Base-by-base conservation (phyloP, 2,797 vertebrate genomes). In the Avahi laniger region DNA sequence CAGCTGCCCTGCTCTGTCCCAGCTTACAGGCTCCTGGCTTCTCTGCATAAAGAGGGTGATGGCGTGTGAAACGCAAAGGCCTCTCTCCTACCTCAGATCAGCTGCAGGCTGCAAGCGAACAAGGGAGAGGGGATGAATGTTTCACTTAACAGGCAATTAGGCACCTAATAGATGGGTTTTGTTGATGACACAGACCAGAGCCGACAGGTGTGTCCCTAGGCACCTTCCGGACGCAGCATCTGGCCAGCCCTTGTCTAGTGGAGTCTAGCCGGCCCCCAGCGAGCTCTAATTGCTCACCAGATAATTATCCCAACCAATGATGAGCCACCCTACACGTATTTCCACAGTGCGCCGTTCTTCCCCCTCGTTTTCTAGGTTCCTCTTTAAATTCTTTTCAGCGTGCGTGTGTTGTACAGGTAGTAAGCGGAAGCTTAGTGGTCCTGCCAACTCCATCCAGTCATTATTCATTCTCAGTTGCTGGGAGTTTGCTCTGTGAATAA, bases 1-100 rank as follows among this genome's bases (percentile, higher is more conserved):
- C 8, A n/a, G 6, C 3, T 3, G 33, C 26, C 2, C n/a, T 41
- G 1, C 17, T 41, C n/a, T 35, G 38, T 28, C 52, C 5, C 30
- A 46, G 50, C 43, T 28, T 59, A 14, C 12, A 43, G 52, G 0
- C 7, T 87, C 72, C 33, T 65, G n/a, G 22, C 35, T 59, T 82
- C 38, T 78, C 59, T 28, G 35, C 30, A 38, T 33, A 35, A 43
- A 65, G 48, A 52, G 4, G 14, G 35, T 65, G 28, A 92, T 65
- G 50, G 50, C 59, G 28, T 15, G 2, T n/a, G 14, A 78, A 35
- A 54, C 4, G 7, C 11, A 54, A 90, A 79, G 26, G 12, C 85
- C 46, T 57, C 22, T 84, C 35, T 78, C 69, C 50, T 14, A 61
- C n/a, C 7, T 54, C 80, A 10, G 33, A 30, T 8, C 20, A 84